These are phyloP conservation scores for Sicus ferrugineus DNA, from an alignment of 2,888 invertebrate genomes.

Conservation along the genomic window DNA sequence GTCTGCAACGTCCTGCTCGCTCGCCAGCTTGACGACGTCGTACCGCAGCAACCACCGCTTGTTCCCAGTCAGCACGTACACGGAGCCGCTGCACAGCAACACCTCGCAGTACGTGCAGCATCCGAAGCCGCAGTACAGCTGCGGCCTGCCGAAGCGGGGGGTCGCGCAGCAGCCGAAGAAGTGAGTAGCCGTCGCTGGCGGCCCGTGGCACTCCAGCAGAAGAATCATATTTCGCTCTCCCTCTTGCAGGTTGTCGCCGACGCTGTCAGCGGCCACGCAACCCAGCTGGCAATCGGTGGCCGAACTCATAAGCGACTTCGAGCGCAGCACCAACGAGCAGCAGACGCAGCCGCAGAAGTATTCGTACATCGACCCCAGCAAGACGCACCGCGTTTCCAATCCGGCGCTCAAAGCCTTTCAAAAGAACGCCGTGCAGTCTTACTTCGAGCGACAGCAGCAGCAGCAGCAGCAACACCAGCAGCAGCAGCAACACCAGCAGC, in stretches of 20 bases:
- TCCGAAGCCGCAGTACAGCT: constrained; percentile 59
- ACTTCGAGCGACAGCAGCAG: constrained; percentile 77
- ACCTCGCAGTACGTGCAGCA: constrained; percentile 59
- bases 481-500: constrained; percentile 38
- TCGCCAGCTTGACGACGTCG: constrained; percentile 45
- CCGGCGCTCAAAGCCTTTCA: constrained; percentile 82
- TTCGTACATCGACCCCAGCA: constrained; percentile 77
- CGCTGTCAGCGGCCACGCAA: constrained; percentile 33
- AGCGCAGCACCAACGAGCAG: constrained; percentile 64
- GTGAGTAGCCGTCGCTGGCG: constrained; percentile 38
- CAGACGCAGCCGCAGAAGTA: constrained; percentile 67
- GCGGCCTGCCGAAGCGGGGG: constrained; percentile 54
- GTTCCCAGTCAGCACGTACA: constrained; percentile 76
- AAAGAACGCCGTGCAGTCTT: constrained; percentile 82
- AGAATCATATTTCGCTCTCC: constrained; percentile 12
- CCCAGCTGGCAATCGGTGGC: constrained; percentile 70
- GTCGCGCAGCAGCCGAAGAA: constrained; percentile 38
- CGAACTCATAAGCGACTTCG: constrained; percentile 72
- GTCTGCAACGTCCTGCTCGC: constrained; percentile 23
- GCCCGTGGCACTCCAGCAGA: constrained; percentile 15
- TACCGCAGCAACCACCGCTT: constrained; percentile 67
- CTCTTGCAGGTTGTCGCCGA: constrained; percentile 34
- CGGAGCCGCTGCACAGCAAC: constrained; percentile 66
- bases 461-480: constrained; percentile 59
- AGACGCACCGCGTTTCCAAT: constrained; percentile 75